These are phyloP conservation scores for Escarpia spicata DNA, from an alignment of 2,888 invertebrate genomes.

Conservation along the genomic window DNA sequence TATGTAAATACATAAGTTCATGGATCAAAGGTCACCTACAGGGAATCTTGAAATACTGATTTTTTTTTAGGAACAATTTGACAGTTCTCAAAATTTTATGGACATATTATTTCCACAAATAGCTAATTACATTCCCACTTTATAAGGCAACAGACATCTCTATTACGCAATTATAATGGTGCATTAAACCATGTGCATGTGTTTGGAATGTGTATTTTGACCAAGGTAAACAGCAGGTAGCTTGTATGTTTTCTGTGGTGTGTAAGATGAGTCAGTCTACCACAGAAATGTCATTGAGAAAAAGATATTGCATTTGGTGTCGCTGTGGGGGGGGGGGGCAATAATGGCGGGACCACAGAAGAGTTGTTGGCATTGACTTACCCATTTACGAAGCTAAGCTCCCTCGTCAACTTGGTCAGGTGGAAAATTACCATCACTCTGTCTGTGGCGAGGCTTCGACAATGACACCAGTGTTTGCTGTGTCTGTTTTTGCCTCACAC, in stretches of 20 bases:
- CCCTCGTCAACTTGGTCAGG: neutral
- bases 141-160: neutral
- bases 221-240: neutral
- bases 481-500: neutral
- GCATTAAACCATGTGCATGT: neutral
- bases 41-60: neutral
- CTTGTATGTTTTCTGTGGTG: neutral
- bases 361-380: neutral
- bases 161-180: neutral
- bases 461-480: neutral
- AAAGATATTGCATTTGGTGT: slow-evolving; percentile 1
- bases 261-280: neutral
- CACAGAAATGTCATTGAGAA: neutral
- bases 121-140: neutral
- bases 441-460: neutral
- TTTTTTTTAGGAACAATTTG: neutral
- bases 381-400: neutral
- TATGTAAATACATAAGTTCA: neutral
- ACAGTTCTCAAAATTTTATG: neutral
- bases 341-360: neutral
- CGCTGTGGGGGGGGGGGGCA: neutral
- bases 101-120: neutral
- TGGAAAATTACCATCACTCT: neutral
- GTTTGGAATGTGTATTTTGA: neutral
- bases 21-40: neutral